Conservation (phyloP, 2,888 invertebrate species). For the Brachynemurus nebulosus region DNA sequence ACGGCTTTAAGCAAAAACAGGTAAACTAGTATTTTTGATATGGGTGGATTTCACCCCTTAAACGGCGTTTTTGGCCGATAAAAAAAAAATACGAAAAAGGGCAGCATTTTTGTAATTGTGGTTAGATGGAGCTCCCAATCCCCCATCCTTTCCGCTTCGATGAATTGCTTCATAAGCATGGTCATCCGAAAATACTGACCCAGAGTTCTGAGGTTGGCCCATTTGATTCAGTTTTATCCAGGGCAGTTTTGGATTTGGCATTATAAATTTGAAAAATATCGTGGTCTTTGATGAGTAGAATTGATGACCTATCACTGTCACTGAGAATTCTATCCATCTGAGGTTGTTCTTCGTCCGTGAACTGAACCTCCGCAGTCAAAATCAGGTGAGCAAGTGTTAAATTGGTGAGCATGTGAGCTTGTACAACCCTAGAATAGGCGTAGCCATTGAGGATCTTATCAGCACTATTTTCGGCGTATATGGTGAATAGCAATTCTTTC, state of each 20-base stretch:
- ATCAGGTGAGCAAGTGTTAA: conserved; percentile 5
- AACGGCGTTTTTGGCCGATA: too few species aligned
- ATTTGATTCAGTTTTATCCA: background rate
- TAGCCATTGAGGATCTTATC: conserved; percentile 17
- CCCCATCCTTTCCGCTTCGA: conserved; percentile 1
- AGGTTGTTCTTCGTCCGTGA: conserved; percentile 12
- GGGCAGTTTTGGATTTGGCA: background rate
- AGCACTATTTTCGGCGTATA: conserved; percentile 13
- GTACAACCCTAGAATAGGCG: conserved; percentile 16
- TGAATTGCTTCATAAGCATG: background rate
- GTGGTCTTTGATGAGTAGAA: background rate
- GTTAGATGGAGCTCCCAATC: background rate
- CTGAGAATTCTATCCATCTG: conserved; percentile 7
- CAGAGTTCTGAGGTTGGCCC: conserved; percentile 1
- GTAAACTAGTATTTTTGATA: too few species aligned
- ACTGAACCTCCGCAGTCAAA: conserved; percentile 9
- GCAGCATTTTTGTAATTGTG: background rate
- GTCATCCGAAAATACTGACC: conserved; percentile 1
- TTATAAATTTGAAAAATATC: background rate
- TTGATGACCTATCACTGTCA: conserved; percentile 6
- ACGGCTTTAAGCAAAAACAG: too few species aligned
- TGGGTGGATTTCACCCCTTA: too few species aligned
- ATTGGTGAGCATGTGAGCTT: conserved; percentile 13
- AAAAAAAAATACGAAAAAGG: too few species aligned
- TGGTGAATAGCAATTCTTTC: conserved; percentile 9